phyloP scores from a whole-genome alignment of 2,113 vertebrate genomes.

The Amphiprion ocellaris region DNA sequence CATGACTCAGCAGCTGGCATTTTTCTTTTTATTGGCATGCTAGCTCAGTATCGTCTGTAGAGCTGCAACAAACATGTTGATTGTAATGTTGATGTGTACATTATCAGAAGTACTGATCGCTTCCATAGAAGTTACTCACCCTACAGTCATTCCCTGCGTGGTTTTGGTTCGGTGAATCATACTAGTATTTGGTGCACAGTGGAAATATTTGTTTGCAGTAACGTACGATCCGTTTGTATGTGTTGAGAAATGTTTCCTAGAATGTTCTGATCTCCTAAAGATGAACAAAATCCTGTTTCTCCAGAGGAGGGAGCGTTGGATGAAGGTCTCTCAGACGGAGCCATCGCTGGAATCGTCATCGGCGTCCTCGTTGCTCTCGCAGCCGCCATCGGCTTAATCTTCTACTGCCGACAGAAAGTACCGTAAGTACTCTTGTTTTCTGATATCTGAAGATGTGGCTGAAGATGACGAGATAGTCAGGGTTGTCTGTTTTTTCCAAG shows the following conservation, averaged over 20 bases:
- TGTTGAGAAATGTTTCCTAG: neutral
- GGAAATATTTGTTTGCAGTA: no score
- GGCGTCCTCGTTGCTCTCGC: constrained; percentile 62
- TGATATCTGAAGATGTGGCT: neutral
- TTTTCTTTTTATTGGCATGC: neutral
- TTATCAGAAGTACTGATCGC: neutral
- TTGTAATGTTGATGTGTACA: no score
- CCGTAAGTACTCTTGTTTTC: constrained; percentile 76
- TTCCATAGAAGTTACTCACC: neutral
- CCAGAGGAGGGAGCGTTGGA: constrained; percentile 55
- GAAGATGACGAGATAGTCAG: neutral
- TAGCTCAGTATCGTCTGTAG: no score
- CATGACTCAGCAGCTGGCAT: neutral
- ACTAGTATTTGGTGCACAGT: no score
- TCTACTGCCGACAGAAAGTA: constrained; percentile 69
- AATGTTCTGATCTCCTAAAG: neutral
- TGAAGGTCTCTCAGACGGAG: constrained; percentile 75
- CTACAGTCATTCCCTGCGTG: neutral
- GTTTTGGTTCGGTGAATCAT: neutral
- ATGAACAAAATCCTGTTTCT: no score
- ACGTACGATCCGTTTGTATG: no score
- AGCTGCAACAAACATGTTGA: neutral
- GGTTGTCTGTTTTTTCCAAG: no score
- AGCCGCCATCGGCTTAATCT: constrained; percentile 37
- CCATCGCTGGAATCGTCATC: constrained; percentile 85